phyloP scores from a whole-genome alignment of 2,888 invertebrate species.

The Acanthosepion pharaonis region DNA sequence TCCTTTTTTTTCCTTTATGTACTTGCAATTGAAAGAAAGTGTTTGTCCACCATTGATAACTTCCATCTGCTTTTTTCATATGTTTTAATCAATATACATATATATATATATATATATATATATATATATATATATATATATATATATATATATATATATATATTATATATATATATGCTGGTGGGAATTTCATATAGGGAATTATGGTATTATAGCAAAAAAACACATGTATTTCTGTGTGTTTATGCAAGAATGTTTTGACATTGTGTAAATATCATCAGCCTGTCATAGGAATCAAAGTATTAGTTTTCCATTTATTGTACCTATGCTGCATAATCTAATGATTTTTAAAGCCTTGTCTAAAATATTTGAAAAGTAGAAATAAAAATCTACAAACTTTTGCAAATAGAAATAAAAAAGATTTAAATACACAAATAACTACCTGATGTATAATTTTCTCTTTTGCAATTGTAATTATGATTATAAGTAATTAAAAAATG shows the following conservation, averaged over 20 bases:
- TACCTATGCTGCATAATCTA: not conserved
- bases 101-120: not conserved
- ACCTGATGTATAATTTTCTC: not conserved
- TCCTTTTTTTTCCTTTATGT: not conserved
- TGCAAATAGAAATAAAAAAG: not conserved
- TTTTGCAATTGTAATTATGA: not conserved
- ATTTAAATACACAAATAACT: not conserved
- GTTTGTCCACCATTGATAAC: not conserved
- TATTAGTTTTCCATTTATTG: not conserved
- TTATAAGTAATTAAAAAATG: not conserved
- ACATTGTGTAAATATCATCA: not conserved
- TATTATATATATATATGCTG: not conserved
- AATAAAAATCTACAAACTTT: too few species aligned
- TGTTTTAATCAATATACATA: not conserved
- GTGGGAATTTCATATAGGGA: too few species aligned
- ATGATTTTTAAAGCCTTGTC: too few species aligned
- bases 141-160: not conserved
- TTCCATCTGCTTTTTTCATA: not conserved
- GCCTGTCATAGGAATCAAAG: not conserved
- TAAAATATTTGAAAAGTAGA: too few species aligned
- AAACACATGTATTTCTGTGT: not conserved
- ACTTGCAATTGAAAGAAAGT: not conserved
- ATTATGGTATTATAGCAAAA: too few species aligned
- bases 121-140: not conserved
- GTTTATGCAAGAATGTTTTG: not conserved